Percentiles rank a stretch among this genome's conserved stretches.
Evolutionary conservation across 2,113 vertebrate genomes (phyloP).

Genomic region (Mormoops blainvillei): DNA sequence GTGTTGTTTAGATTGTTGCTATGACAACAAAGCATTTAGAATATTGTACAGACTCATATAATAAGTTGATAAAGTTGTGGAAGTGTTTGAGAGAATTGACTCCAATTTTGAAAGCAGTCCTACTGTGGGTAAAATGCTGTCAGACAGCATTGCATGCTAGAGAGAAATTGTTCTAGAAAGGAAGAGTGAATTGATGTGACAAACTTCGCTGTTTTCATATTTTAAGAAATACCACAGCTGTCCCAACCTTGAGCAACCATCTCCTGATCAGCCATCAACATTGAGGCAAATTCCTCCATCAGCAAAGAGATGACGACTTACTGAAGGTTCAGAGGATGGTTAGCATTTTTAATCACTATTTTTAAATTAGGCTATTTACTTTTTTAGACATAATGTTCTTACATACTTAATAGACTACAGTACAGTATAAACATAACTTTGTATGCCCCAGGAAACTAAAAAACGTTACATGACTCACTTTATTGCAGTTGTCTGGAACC

Average conservation of each 20-base stretch:
- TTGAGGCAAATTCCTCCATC: not conserved
- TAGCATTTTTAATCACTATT: not conserved
- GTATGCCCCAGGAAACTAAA: not conserved
- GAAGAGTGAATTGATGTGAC: not conserved
- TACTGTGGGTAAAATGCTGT: not conserved
- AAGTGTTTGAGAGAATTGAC: not conserved
- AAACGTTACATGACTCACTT: not conserved
- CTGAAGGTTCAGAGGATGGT: not conserved
- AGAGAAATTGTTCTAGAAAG: not conserved
- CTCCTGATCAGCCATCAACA: not conserved
- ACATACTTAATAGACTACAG: not conserved
- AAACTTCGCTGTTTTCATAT: not conserved
- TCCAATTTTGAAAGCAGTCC: not conserved
- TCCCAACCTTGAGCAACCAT: not conserved
- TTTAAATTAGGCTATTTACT: not conserved
- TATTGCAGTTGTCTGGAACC: not conserved
- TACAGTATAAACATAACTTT: not conserved
- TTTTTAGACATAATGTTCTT: not conserved
- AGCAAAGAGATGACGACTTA: not conserved
- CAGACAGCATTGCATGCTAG: not conserved
- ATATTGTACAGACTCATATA: not conserved
- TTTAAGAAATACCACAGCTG: not conserved
- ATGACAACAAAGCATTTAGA: not conserved
- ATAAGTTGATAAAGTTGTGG: no score
- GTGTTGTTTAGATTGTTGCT: no score